Percentiles rank a stretch among this genome's conserved stretches.
Evolutionary conservation across 2,888 invertebrate species (phyloP).

Genomic region (Amorpha juglandis): DNA sequence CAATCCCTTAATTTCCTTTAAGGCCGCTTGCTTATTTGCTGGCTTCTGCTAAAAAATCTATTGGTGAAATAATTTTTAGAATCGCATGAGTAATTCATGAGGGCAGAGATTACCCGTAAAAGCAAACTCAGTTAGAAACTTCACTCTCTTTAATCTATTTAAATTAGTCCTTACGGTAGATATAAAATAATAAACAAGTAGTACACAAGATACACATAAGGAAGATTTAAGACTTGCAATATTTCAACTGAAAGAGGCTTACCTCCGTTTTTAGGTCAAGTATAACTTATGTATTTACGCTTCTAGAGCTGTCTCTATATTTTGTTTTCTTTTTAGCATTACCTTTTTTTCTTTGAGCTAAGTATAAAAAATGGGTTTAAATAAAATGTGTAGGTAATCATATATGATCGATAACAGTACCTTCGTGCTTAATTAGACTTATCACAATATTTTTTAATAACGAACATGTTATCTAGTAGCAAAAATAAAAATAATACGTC

Average conservation of each 20-base stretch:
- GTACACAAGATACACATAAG: not conserved
- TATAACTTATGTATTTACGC: constrained; percentile 17
- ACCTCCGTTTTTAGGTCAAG: constrained; percentile 20
- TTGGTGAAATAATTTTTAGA: no score
- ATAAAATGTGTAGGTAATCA: not conserved
- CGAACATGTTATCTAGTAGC: not conserved
- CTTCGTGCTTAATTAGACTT: not conserved
- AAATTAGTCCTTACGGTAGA: no score
- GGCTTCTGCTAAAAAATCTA: no score
- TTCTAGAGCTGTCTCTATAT: not conserved
- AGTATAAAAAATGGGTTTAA: no score
- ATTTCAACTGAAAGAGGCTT: constrained; percentile 18
- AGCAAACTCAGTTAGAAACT: no score
- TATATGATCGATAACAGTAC: not conserved
- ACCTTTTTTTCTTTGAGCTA: no score
- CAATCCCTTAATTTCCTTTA: no score
- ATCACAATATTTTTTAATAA: not conserved
- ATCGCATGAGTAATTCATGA: no score
- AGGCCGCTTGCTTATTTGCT: no score
- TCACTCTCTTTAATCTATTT: no score
- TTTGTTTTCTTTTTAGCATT: not conserved
- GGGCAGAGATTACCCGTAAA: no score
- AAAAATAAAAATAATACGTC: not conserved
- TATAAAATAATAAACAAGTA: not conserved
- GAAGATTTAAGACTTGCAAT: constrained; percentile 4